Conservation (phyloP, 2,888 invertebrate species). For the Scaptomyza reducta region DNA sequence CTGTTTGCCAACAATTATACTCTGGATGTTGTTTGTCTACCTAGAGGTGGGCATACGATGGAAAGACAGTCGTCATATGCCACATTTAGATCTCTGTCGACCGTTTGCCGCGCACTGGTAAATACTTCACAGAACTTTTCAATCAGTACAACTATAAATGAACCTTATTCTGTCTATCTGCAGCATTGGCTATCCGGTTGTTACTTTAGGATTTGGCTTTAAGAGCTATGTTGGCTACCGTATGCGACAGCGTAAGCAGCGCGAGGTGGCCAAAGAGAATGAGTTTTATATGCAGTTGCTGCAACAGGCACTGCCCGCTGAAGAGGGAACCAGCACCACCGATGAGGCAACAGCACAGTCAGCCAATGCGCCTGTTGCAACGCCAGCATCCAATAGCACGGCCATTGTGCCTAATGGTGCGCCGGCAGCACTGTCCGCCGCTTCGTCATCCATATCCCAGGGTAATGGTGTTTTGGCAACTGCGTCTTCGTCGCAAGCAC, state of each 20-base stretch:
- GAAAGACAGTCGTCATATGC: constrained; percentile 92
- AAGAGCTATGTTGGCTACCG: constrained; percentile 96
- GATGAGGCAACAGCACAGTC: constrained; percentile 46
- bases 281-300: constrained; percentile 97
- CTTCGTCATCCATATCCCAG: constrained; percentile 37
- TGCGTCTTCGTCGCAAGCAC: constrained; percentile 58
- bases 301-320: constrained; percentile 93
- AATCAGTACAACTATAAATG: background rate
- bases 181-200: constrained; percentile 96
- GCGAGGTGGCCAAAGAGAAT: constrained; percentile 97
- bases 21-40: constrained; percentile 97
- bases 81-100: constrained; percentile 95
- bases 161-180: constrained; percentile 65
- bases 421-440: constrained; percentile 39
- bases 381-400: constrained; percentile 36
- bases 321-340: constrained; percentile 32
- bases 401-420: constrained; percentile 57
- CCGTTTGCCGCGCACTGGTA: constrained; percentile 99
- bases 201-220: constrained; percentile 97
- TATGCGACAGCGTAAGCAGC: constrained; percentile 95
- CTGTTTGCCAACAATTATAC: constrained; percentile 95
- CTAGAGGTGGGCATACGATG: constrained; percentile 95
- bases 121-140: constrained; percentile 61
- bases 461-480: constrained; percentile 76
- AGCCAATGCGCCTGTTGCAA: constrained; percentile 40